Evolutionary conservation across 2,888 invertebrate genomes (phyloP), one percentile per base, ranked within the genome.

Genomic region (Eumacrocentrus americanus): DNA sequence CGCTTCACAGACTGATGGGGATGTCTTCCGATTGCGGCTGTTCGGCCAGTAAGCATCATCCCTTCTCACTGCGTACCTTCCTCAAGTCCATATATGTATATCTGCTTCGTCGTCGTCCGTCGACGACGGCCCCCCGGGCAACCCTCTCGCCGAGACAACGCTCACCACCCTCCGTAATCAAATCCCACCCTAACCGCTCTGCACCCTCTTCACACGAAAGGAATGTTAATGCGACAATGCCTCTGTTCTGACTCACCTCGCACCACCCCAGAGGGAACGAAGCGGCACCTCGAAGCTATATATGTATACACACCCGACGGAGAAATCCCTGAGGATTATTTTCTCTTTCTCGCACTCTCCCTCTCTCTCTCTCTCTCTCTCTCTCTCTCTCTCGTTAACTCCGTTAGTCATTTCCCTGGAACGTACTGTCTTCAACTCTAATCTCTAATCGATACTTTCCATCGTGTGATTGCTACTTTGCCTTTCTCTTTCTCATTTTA

Each of bases 151-250:
- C 60, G 56, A 66, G 69, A 62, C 67, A 29, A 29, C 62, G 67
- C 69, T 67, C 66, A 70, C 72, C 72, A 72, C 76, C 75, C 74
- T 75, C 78, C 71, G 73, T 78, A 80, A 80, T 79, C 79, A 79
- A 80, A 80, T 79, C 79, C 78, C 67, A 73, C 75, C 75, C 75
- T 76, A 76, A 77, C 74, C 74, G 71, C 74, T 74, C 70, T 69
- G 72, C 70, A 72, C 75, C 76, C 76, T 75, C 74, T 77, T 76
- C 78, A 74, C 79, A 77, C 78, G 78, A 78, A 80, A 79, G 77
- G 79, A 80, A 80, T 80, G 78, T 80, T 80, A 80, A 80, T 80
- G 78, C 75, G 78, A 78, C 78, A 79, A 79, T 78, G 75, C 75
- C 73, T 77, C 74, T 75, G 75, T 74, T 75, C 76, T 72, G 72